Percentiles rank a stretch among this genome's conserved stretches.
These are phyloP conservation scores for Arbacia lixula DNA, from an alignment of 53 echinoderm and acorn worm species.

Conservation along the genomic window DNA sequence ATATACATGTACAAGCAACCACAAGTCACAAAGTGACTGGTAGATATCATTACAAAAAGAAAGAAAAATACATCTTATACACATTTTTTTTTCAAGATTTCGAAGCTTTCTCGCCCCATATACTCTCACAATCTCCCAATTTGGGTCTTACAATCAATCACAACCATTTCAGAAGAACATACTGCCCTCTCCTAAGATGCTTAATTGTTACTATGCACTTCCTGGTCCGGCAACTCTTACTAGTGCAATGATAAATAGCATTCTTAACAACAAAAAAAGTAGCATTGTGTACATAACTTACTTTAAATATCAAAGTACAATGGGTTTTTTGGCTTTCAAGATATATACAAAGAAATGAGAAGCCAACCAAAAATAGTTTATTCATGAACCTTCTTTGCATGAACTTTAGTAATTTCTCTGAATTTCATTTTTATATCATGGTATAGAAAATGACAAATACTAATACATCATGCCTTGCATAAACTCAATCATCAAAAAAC, in stretches of 20 bases:
- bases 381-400: too few species aligned
- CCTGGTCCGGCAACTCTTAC: too few species aligned
- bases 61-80: conserved; percentile 50
- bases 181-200: too few species aligned
- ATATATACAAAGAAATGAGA: conserved; percentile 8
- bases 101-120: conserved; percentile 19
- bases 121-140: background rate
- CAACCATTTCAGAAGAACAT: too few species aligned
- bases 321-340: conserved; percentile 18
- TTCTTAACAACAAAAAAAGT: conserved; percentile 9
- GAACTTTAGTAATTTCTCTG: too few species aligned
- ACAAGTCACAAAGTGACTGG: conserved; percentile 38
- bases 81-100: conserved; percentile 11
- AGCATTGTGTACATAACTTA: conserved; percentile 6
- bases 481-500: too few species aligned
- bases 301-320: conserved; percentile 9
- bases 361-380: background rate
- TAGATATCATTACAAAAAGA: conserved; percentile 39
- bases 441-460: too few species aligned
- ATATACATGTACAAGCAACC: conserved; percentile 47
- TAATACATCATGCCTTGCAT: too few species aligned
- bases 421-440: too few species aligned
- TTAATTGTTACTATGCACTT: too few species aligned
- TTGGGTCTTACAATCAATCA: too few species aligned
- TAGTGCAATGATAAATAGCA: conserved; percentile 14